Base-by-base conservation (phyloP, 1,140 invertebrate species). In the Tetraneura akinire region DNA sequence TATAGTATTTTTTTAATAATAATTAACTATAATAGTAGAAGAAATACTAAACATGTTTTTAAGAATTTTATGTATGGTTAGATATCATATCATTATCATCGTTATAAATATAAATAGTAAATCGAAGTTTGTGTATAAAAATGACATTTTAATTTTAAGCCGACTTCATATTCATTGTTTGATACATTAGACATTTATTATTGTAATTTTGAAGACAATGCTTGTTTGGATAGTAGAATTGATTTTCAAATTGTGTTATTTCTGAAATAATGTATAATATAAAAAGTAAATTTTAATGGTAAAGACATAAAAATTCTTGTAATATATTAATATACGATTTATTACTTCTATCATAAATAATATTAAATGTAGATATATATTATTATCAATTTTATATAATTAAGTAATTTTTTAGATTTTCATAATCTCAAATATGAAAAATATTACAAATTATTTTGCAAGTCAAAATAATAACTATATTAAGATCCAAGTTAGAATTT, bases 121-220 rank as follows among this genome's bases (percentile, higher is more conserved):
- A 11, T 84, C 82, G 74, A 83, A 83, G 74, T 87, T 86, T 81
- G 81, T 9, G 64, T 66, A 83, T 87, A 89, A 49, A 86, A 85
- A 1, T 86, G 86, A 64, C 88, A 89, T 11, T 84, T 84, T 70
- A 86, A 87, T 74, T 85, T 85, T 70, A 85, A 86, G 68, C 84
- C 86, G 64, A 84, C 85, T 87, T 81, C 87, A 89, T 57, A 4
- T 37, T 87, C 87, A 14, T 85, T 85, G 45, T 86, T 80, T 89
- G 88, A 32, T 87, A 85, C 23, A 85, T 86, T 5, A 91, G 83
- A 49, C 84, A 84, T 9, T 84, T 85, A 14, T 81, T 47, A n/a
- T 81, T 80, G 80, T 83, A 83, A 18, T 76, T 62, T 26, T 76
- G 62, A 45, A 66, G 60, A 53, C 82, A 83, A 21, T 49, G 18